Conservation (phyloP, 2,888 invertebrate species). For the Zootermopsis nevadensis region DNA sequence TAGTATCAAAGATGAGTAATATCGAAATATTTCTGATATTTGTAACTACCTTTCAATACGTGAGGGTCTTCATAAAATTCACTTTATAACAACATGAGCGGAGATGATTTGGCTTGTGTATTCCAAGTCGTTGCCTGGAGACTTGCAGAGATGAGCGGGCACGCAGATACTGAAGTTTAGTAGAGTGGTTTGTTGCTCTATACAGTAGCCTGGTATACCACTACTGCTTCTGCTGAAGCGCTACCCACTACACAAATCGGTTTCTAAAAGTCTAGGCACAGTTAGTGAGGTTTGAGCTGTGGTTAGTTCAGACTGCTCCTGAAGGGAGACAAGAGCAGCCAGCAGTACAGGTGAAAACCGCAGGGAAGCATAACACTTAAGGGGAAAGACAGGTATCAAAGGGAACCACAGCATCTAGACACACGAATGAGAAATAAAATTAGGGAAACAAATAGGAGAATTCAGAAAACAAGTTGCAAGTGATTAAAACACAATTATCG, state of each 20-base stretch:
- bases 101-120: background rate
- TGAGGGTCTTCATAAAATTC: background rate
- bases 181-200: background rate
- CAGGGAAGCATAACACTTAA: background rate
- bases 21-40: background rate
- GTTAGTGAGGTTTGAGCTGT: slow-evolving; percentile 6
- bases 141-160: background rate
- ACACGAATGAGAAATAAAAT: background rate
- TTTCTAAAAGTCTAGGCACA: slow-evolving; percentile 24
- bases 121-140: too few relatives aligned
- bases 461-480: background rate
- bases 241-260: slow-evolving; percentile 25
- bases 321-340: background rate
- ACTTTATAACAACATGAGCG: background rate
- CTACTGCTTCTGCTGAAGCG: background rate
- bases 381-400: slow-evolving; percentile 28
- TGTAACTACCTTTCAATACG: too few relatives aligned
- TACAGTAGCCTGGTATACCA: slow-evolving; percentile 29
- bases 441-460: background rate
- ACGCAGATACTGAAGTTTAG: background rate
- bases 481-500: background rate
- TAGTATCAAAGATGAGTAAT: too few relatives aligned
- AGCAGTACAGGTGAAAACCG: slow-evolving; percentile 28
- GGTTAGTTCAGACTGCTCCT: slow-evolving; percentile 2
- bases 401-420: slow-evolving; percentile 25